Conservation (phyloP, 2,888 invertebrate species). For the Gastracanthus pulcherrimus region DNA sequence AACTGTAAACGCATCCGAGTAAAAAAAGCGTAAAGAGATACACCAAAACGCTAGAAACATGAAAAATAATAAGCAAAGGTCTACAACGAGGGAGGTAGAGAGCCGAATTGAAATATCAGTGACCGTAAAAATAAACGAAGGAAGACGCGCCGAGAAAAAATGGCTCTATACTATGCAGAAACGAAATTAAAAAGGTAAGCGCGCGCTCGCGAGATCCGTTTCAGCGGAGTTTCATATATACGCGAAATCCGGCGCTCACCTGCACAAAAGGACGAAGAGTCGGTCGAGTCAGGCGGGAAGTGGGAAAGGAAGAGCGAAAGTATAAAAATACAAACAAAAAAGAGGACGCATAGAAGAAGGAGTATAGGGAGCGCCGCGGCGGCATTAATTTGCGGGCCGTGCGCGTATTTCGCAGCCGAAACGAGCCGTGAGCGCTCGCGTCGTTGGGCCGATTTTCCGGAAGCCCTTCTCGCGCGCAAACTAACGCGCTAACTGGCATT, state of each 20-base stretch:
- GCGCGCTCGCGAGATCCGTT: constrained; percentile 2
- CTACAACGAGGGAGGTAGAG: not conserved
- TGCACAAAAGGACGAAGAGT: not conserved
- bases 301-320: not conserved
- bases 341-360: not conserved
- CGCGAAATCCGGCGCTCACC: not conserved
- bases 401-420: constrained; percentile 47
- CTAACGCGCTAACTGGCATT: constrained; percentile 68
- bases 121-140: constrained; percentile 19
- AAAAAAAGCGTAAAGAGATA: not conserved
- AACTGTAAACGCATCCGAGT: constrained; percentile 13
- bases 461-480: constrained; percentile 50
- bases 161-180: not conserved
- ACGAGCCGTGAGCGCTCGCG: constrained; percentile 57
- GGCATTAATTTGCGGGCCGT: constrained; percentile 31
- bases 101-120: constrained; percentile 27
- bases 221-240: not conserved
- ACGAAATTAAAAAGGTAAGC: constrained; percentile 25
- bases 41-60: not conserved
- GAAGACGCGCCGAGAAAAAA: not conserved
- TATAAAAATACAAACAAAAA: not conserved
- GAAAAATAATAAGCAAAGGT: constrained; percentile 7
- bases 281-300: no score
- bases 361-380: not conserved
- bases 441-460: constrained; percentile 45